These are phyloP conservation scores for Erpetoichthys calabaricus DNA, from an alignment of 2,797 vertebrate species.

Conservation along the genomic window DNA sequence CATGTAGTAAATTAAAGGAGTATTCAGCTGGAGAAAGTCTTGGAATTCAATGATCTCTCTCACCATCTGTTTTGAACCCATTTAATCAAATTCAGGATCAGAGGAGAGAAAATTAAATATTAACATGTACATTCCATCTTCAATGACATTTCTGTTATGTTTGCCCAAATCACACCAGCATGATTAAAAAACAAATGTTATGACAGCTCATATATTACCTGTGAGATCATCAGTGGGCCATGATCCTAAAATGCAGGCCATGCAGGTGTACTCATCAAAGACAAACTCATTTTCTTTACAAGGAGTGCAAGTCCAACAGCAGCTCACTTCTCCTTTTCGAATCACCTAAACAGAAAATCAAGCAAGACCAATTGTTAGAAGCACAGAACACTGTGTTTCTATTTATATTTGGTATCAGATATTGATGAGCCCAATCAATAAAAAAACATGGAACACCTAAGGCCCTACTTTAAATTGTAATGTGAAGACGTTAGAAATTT, in stretches of 20 bases:
- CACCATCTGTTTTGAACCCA: no score
- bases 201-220: slow-evolving; percentile 43
- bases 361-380: slow-evolving; percentile 6
- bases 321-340: slow-evolving; percentile 96
- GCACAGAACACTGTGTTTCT: slow-evolving; percentile 10
- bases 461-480: no score
- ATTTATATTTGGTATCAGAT: not conserved
- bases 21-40: no score
- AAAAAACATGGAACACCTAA: not conserved
- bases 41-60: no score
- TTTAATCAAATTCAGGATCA: no score
- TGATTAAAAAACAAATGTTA: no score
- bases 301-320: slow-evolving; percentile 93
- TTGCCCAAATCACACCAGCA: no score
- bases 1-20: no score
- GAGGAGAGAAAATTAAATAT: no score
- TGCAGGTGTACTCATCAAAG: slow-evolving; percentile 90
- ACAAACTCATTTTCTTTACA: slow-evolving; percentile 95
- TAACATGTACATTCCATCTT: no score
- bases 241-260: slow-evolving; percentile 81
- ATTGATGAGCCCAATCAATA: not conserved
- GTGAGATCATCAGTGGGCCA: slow-evolving; percentile 85
- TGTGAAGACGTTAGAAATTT: no score
- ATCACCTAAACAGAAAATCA: slow-evolving; percentile 61
- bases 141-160: no score